Percentiles rank a stretch among this genome's conserved stretches.
These are phyloP conservation scores for Trachelus iudaicus DNA, from an alignment of 2,888 invertebrate genomes.

Conservation along the genomic window DNA sequence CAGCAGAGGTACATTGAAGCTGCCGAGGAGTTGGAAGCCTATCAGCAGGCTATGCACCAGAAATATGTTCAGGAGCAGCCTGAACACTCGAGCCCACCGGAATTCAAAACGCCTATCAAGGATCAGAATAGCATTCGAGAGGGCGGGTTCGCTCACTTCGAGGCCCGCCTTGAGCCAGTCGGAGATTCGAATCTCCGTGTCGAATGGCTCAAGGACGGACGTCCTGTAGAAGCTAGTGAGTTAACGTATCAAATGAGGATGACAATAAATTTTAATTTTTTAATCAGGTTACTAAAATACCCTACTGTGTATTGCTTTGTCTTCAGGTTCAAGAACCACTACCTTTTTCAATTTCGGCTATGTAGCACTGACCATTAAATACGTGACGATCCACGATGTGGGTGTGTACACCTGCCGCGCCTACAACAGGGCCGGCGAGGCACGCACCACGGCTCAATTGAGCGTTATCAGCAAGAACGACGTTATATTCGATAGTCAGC, in stretches of 20 bases:
- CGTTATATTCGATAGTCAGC: slow-evolving; percentile 89
- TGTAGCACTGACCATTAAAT: slow-evolving; percentile 93
- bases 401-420: slow-evolving; percentile 91
- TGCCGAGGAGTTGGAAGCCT: slow-evolving; percentile 90
- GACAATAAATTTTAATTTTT: neutral
- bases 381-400: slow-evolving; percentile 89
- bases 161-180: slow-evolving; percentile 92
- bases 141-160: slow-evolving; percentile 95
- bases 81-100: slow-evolving; percentile 83
- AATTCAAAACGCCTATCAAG: slow-evolving; percentile 90
- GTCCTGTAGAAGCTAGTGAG: slow-evolving; percentile 87
- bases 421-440: slow-evolving; percentile 87
- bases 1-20: slow-evolving; percentile 92
- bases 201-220: slow-evolving; percentile 94
- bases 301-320: neutral
- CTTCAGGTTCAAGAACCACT: slow-evolving; percentile 82
- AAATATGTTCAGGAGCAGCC: slow-evolving; percentile 84
- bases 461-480: slow-evolving; percentile 88
- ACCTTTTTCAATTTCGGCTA: slow-evolving; percentile 95
- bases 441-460: slow-evolving; percentile 82
- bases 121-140: slow-evolving; percentile 89
- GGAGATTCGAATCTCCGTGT: slow-evolving; percentile 91
- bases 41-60: slow-evolving; percentile 84
- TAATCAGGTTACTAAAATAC: neutral
- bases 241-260: slow-evolving; percentile 18